Base-by-base conservation (phyloP, 1,140 invertebrate species). In the Rhopalosiphum padi region DNA sequence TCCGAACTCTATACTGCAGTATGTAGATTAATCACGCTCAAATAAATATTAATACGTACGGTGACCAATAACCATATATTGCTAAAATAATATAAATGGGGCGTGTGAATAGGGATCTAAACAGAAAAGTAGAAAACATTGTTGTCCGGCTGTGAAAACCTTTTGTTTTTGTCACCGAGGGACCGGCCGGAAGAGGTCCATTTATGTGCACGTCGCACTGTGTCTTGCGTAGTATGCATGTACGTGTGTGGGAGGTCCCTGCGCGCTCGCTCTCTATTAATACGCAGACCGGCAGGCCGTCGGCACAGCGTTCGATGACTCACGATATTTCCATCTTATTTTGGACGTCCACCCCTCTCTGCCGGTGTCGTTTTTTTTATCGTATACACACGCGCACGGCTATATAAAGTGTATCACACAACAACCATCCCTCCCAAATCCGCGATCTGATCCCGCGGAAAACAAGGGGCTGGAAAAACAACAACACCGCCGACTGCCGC, bases 171-270 rank as follows among this genome's bases (percentile, higher is more conserved):
- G 48, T 51, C 87, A 35, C 46, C 48, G 48, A 83, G 48, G 30
- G 91, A 92, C n/a, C 23, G 91, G 46, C 91, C 91, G 91, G 91
- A 92, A 92, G 77, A 85, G 91, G 46, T 92, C 77, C 90, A 91
- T 91, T 91, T 91, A 91, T 91, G 90, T 68, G 77, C 41, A 91
- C 41, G 60, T 35, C 55, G 60, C 55, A 41, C 53, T 43, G 60
- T 35, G 77, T 82, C 91, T 46, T 46, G 48, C 68, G 91, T 15
- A 35, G 90, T 23, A 46, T 51, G 15, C 30, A 51, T 25, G 7
- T 30, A 15, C 21, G 60, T 77, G 60, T 77, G 91, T 83, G 77
- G 91, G 91, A 92, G 91, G 91, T 92, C 68, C 68, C 91, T 51
- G 77, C 22, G 91, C n/a, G 91, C 35, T 51, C 77, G 77, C 11